Conservation (phyloP, 2,888 invertebrate species). For the Phyllotreta striolata region DNA sequence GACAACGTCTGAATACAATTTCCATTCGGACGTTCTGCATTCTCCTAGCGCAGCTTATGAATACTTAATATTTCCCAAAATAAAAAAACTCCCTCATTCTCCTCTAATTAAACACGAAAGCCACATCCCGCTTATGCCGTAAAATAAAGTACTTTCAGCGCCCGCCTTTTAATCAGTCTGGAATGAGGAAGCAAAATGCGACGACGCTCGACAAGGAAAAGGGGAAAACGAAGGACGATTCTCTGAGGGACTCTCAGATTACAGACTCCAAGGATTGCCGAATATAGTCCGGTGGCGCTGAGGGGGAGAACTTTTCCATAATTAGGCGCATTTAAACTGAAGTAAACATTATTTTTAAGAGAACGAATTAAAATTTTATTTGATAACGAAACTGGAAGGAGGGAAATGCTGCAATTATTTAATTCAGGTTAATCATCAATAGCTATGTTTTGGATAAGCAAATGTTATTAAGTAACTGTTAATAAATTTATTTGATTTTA, state of each 20-base stretch:
- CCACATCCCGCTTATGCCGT: slow-evolving; percentile 22
- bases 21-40: not conserved
- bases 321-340: too few relatives aligned
- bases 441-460: too few relatives aligned
- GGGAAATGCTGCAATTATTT: too few relatives aligned
- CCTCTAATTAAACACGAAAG: slow-evolving; percentile 28
- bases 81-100: slow-evolving; percentile 14
- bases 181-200: slow-evolving; percentile 37
- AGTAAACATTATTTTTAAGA: too few relatives aligned
- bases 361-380: too few relatives aligned
- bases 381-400: too few relatives aligned
- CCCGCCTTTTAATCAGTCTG: slow-evolving; percentile 38
- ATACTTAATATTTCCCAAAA: slow-evolving; percentile 18
- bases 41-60: slow-evolving; percentile 7
- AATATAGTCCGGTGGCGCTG: slow-evolving; percentile 34
- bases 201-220: slow-evolving; percentile 37
- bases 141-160: slow-evolving; percentile 39
- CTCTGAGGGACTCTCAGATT: slow-evolving; percentile 53
- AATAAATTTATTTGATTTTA: too few relatives aligned
- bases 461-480: too few relatives aligned
- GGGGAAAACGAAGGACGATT: slow-evolving; percentile 44
- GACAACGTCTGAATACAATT: not conserved
- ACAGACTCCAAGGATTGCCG: slow-evolving; percentile 51
- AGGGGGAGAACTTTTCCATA: not conserved
- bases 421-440: too few relatives aligned